A percentile compares a stretch with the other conserved stretches of the same genome.
Conservation (phyloP, 2,888 invertebrate species). For the Zeuzera pyrina region DNA sequence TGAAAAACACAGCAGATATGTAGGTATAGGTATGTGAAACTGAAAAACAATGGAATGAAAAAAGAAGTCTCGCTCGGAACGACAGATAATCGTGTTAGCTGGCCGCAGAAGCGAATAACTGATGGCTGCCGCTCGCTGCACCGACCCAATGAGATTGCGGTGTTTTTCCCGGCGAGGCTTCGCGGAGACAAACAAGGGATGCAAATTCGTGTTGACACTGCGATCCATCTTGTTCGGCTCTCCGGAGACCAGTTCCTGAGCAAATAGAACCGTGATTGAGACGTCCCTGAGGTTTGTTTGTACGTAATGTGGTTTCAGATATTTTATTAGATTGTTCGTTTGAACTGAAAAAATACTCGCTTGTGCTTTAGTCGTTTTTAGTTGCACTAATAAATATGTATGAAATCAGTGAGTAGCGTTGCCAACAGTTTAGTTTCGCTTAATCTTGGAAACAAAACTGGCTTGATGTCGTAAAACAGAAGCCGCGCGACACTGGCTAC, state of each 20-base stretch:
- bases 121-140: conserved; percentile 57
- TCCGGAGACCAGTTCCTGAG: conserved; percentile 59
- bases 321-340: conserved; percentile 22
- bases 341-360: neutral
- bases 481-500: conserved; percentile 27
- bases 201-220: conserved; percentile 72
- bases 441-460: conserved; percentile 61
- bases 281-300: conserved; percentile 48
- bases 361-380: conserved; percentile 7
- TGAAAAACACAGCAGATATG: conserved; percentile 69
- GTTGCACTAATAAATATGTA: conserved; percentile 36
- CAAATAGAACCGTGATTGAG: conserved; percentile 66
- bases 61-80: conserved; percentile 65
- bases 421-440: conserved; percentile 56
- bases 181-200: conserved; percentile 69
- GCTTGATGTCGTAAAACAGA: conserved; percentile 51
- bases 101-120: conserved; percentile 63
- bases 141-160: conserved; percentile 67
- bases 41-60: conserved; percentile 70
- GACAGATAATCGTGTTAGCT: conserved; percentile 71
- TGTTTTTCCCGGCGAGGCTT: conserved; percentile 63
- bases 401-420: conserved; percentile 42
- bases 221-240: conserved; percentile 71
- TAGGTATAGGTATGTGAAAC: no score
- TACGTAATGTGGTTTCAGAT: conserved; percentile 40